Base-by-base conservation (phyloP, 2,888 invertebrate species). In the Rhingia campestris region DNA sequence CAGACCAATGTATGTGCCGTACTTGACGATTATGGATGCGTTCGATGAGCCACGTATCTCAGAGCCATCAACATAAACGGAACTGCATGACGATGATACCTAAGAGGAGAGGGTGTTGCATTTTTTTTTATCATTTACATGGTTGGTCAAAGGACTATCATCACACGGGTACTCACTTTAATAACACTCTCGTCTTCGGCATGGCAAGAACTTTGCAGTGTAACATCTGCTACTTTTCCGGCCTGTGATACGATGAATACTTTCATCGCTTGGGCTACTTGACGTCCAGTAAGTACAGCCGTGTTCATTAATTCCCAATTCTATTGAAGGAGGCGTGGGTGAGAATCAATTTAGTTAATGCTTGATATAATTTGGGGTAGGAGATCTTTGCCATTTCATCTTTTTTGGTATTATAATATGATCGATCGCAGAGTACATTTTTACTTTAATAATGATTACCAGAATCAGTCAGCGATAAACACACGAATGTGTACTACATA, bases 261-360 rank as follows among this genome's bases (percentile, higher is more conserved):
- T 92, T 97, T 97, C 96, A 99, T 96, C 12, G 98, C 97, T 89
- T 97, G 97, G 2, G 97, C 97, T 82, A 98, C 97, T 92, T 97
- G 97, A 63, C 96, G 95, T 0, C 98, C 98, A 5, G 98, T 98
- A 89, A 99, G 93, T 80, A 98, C 97, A 0, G 98, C 99, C 1
- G 98, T 97, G 92, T 99, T 99, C 92, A 99, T 94, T 43, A 99
- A 95, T 92, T 98, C 98, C 95, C 96, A 97, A 91, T 97, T 98
- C 97, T 98, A 92, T 63, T 30, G 9, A 10, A 49, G 7, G 22
- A 22, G 22, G 22, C 22, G 22, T 22, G 22, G 30, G 22, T 4
- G 30, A 22, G 10, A 10, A 9, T 5, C 12, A 47, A 22, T 22
- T 22, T 22, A 2, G 22, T 22, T 22, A 22, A 22, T 22, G 22